Evolutionary conservation across 1,140 invertebrate genomes (phyloP).

Genomic region (Rhyzopertha dominica): DNA sequence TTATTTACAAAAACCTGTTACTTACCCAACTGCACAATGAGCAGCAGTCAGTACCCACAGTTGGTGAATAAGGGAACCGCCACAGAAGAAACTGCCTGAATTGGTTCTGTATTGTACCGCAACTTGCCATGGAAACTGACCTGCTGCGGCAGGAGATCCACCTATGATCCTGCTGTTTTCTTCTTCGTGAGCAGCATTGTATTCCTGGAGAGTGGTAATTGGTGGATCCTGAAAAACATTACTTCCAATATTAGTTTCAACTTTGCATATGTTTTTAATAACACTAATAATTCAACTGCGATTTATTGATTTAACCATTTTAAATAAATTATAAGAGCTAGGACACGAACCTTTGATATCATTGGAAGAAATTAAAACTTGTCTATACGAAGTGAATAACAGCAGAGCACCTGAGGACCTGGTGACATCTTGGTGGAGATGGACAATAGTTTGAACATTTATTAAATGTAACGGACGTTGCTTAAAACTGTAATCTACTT

Average conservation of each 20-base stretch:
- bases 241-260: slow-evolving; percentile 1
- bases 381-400: too few species aligned
- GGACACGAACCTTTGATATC: slow-evolving; percentile 3
- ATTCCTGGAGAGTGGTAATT: neutral
- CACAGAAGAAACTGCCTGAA: slow-evolving; percentile 9
- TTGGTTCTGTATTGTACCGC: neutral
- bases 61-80: slow-evolving; percentile 5
- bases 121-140: slow-evolving; percentile 11
- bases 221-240: neutral
- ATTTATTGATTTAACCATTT: slow-evolving; percentile 5
- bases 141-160: slow-evolving; percentile 5
- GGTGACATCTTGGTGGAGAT: too few species aligned
- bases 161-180: slow-evolving; percentile 12
- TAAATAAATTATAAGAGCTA: slow-evolving; percentile 1
- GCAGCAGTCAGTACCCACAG: slow-evolving; percentile 10
- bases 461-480: too few species aligned
- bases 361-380: too few species aligned
- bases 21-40: too few species aligned
- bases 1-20: too few species aligned
- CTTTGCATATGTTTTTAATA: slow-evolving; percentile 7
- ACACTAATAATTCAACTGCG: slow-evolving; percentile 4
- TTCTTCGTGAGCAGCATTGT: neutral
- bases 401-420: too few species aligned
- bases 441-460: too few species aligned
- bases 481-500: too few species aligned